These are phyloP conservation scores for Drosophila murphyi DNA, from an alignment of 1,140 invertebrate genomes.

Conservation along the genomic window DNA sequence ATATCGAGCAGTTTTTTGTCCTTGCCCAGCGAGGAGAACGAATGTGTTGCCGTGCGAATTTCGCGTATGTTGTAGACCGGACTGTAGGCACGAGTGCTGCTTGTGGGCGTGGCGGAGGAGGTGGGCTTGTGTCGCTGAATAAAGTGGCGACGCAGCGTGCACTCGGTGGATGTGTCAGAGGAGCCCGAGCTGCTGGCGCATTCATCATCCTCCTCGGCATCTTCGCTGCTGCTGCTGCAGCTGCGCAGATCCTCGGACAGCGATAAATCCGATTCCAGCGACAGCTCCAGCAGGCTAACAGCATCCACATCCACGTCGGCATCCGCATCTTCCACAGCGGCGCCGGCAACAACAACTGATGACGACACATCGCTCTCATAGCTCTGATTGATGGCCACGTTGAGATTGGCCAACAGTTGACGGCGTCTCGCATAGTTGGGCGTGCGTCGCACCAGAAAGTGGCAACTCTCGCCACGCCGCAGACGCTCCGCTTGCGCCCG, in stretches of 20 bases:
- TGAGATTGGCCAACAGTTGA: conserved; percentile 73
- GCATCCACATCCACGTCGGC: conserved; percentile 45
- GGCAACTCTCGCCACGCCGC: conserved; percentile 87
- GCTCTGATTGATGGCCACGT: conserved; percentile 66
- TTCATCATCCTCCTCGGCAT: conserved; percentile 69
- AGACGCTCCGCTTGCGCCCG: conserved; percentile 92
- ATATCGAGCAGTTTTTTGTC: conserved; percentile 83
- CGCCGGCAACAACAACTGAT: neutral
- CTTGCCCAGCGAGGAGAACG: conserved; percentile 81
- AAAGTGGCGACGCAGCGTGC: conserved; percentile 60
- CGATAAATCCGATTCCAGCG: conserved; percentile 70
- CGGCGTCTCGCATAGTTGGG: conserved; percentile 87
- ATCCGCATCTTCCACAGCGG: conserved; percentile 54
- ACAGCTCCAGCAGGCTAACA: conserved; percentile 69
- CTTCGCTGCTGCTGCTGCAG: conserved; percentile 72
- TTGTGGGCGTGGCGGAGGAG: neutral
- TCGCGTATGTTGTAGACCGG: conserved; percentile 84
- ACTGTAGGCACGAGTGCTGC: conserved; percentile 59
- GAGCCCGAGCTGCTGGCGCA: conserved; percentile 74
- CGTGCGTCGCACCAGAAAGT: conserved; percentile 91
- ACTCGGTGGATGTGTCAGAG: conserved; percentile 77
- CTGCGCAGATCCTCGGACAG: conserved; percentile 75
- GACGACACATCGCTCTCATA: conserved; percentile 22
- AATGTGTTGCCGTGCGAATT: conserved; percentile 77
- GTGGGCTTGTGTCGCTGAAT: conserved; percentile 30